phyloP scores from a whole-genome alignment of 2,797 vertebrate species.

The Catharus ustulatus region DNA sequence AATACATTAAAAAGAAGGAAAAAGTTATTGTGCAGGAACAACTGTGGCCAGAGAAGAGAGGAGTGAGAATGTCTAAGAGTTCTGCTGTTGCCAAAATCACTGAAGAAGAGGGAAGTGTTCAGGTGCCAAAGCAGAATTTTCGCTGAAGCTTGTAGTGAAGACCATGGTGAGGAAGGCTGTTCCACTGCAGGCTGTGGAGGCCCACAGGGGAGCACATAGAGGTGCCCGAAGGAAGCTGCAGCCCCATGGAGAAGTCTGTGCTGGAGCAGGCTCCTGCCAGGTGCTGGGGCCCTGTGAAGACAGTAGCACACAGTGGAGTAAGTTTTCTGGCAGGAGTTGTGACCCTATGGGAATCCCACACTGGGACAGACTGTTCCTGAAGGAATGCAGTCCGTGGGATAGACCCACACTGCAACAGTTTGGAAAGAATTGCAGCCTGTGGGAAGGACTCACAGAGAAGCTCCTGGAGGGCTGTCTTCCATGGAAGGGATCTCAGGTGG shows the following conservation, averaged over 20 bases:
- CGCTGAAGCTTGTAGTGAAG: not conserved
- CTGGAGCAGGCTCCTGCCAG: not conserved
- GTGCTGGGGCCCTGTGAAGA: not conserved
- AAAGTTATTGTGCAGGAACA: not conserved
- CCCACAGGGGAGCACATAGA: not conserved
- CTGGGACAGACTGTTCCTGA: not conserved
- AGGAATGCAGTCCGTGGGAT: not conserved
- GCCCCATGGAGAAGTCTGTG: not conserved
- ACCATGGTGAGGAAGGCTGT: not conserved
- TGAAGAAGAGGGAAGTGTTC: not conserved
- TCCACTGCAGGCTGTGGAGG: not conserved
- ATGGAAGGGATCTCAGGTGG: not conserved
- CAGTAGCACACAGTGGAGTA: not conserved
- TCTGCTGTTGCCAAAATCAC: not conserved
- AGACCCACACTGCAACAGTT: not conserved
- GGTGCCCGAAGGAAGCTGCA: not conserved
- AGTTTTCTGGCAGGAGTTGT: not conserved
- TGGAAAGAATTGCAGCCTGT: not conserved
- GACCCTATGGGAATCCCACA: rapidly evolving
- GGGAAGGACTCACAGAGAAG: not conserved
- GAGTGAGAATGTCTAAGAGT: not conserved
- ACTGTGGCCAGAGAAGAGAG: not conserved
- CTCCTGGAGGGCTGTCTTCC: not conserved
- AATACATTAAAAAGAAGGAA: not conserved
- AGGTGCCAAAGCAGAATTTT: not conserved